Base-by-base conservation (phyloP, 2,113 vertebrate species). In the Sminthopsis crassicaudata region DNA sequence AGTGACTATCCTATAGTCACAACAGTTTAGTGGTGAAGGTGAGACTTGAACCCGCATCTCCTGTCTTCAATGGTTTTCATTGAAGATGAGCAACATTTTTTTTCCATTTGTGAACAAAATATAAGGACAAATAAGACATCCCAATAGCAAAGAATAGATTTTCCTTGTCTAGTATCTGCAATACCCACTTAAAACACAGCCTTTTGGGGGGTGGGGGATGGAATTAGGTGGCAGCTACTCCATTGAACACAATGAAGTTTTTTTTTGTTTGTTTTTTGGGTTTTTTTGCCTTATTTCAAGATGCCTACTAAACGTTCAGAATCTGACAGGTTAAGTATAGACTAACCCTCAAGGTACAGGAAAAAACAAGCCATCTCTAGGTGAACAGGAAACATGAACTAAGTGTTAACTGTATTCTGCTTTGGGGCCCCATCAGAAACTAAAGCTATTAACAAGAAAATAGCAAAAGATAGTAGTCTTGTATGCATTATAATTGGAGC, bases 121-220 rank as follows among this genome's bases (percentile, higher is more conserved):
- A 16, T 51, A 0, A 25, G 46, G 94, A 95, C 96, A 96, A 95
- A 95, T 46, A 91, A 90, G 97, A 96, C 94, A 93, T 57, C 2
- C 57, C 24, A 26, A 94, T 94, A 90, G 84, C 89, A 96, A 94
- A 97, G 76, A 94, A 94, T 89, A 92, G 48, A 92, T 93, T 67
- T 92, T 94, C 89, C 92, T 92, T 9, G 30, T 92, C 96, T 94
- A 95, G 90, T 95, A 96, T 95, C 94, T 94, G 93, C 94, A 94
- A 16, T 16, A 91, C 95, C 91, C 53, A 30, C 2, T 55, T n/a
- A 84, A 84, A 84, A 84, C 42, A 42, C 42, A 84, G 42, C 19
- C 23, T 42, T 42, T 23, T 84, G 76, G 53, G 96, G 50, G 50
- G 53, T 94, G 9, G 50, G 50, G 10, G 50, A 51, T 89, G 52